Evolutionary conservation across 2,888 invertebrate species (phyloP), one percentile per base, ranked within the genome.

Genomic region (Heliconius charithonia): DNA sequence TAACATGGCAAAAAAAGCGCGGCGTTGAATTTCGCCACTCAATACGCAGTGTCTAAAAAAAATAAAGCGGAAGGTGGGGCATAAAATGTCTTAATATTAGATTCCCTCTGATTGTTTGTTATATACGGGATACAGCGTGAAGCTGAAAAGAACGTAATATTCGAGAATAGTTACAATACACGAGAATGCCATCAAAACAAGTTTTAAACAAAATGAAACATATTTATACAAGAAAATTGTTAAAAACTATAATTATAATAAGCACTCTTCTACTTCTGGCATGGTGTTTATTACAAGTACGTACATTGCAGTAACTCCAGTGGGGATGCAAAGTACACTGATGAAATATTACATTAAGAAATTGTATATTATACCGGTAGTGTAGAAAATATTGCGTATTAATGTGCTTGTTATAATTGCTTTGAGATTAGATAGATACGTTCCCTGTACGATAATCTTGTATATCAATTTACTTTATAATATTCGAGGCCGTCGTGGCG

Each of bases 341-440:
- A 65, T 65, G 74, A 45, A 74, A 74, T 74, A 65, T 65, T 7
- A 74, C 74, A 74, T 74, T 74, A 65, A 22, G 63, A 74, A 63
- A 74, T 74, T 63, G 45, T 45, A 37, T 74, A 74, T 63, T 41
- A 74, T 41, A 74, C 72, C 72, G 72, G 72, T 19, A 74, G 74
- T 65, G 73, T 2, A 74, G 63, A n/a, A 63, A 74, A 27, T 63
- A 62, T 63, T 74, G 63, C 41, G 74, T 22, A 63, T 16, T 63
- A 45, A 63, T 63, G 19, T 37, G 72, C 29, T 72, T 32, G 9
- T 37, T 72, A 37, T 37, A 59, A 37, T 72, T 72, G 32, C 72
- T 59, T 72, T 59, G 3, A 72, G 59, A 72, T 72, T 72, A 72
- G n/a, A 56, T 56, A 59, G 72, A 56, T 72, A 59, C n/a, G 59